Conservation (phyloP, 30 jellyfish, hydroid and myxozoan species). For the Aurelia coerulea region DNA sequence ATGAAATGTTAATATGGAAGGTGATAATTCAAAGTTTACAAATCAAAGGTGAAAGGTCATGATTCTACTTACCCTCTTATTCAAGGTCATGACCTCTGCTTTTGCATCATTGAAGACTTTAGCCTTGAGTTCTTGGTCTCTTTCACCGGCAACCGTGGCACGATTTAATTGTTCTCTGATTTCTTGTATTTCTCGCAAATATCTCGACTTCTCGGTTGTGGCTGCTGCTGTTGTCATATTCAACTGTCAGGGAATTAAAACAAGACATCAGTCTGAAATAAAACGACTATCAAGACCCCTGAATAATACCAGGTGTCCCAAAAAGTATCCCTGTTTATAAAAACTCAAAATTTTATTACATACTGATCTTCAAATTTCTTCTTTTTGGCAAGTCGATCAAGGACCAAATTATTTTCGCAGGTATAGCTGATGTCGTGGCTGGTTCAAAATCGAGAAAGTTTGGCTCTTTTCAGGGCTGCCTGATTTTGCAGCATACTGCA, state of each 20-base stretch:
- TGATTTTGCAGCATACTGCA: too few relatives aligned
- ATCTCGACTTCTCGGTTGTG: slow-evolving; percentile 94
- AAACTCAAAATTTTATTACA: too few relatives aligned
- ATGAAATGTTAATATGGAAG: too few relatives aligned
- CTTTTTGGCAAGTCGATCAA: too few relatives aligned
- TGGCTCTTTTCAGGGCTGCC: too few relatives aligned
- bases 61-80: slow-evolving; percentile 72
- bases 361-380: too few relatives aligned
- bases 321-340: too few relatives aligned
- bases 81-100: slow-evolving; percentile 96
- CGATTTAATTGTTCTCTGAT: slow-evolving; percentile 86
- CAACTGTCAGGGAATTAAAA: slow-evolving; percentile 53
- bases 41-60: too few relatives aligned
- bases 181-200: slow-evolving; percentile 82
- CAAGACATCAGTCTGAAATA: background rate
- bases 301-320: background rate
- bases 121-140: slow-evolving; percentile 95
- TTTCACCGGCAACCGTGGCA: slow-evolving; percentile 94
- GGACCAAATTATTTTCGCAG: too few relatives aligned
- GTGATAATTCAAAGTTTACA: too few relatives aligned
- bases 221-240: slow-evolving; percentile 83
- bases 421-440: too few relatives aligned
- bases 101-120: slow-evolving; percentile 96
- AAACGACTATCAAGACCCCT: background rate
- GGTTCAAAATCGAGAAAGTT: too few relatives aligned